Base-by-base conservation (phyloP, 2,797 vertebrate species). In the Anguilla anguilla region DNA sequence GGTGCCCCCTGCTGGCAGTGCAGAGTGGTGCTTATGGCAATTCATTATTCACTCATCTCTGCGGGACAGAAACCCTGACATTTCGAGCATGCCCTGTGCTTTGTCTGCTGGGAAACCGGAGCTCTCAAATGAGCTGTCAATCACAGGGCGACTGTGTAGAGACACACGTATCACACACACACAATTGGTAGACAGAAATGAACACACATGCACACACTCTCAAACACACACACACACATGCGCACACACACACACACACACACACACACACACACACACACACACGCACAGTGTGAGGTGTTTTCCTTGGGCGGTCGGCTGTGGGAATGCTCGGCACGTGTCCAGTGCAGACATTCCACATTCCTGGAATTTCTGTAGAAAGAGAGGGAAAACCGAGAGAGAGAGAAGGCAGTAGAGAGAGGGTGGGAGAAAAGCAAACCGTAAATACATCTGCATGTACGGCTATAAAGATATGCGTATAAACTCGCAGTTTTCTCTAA, bases 291-390 rank as follows among this genome's bases (percentile, higher is more conserved):
- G 43, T n/a, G 53, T 69, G 51, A 79, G 74, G 2, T 72, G 69
- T 72, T 43, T 43, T 79, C 17, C 31, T 39, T 39, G 39, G 74
- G 35, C 39, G 35, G 74, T 43, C 74, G 31, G 35, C 74, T 79
- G 74, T 79, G 74, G 74, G 74, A 79, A 19, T 28, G 74, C 74
- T 79, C 15, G 79, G 74, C 74, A 79, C 74, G 39, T 79, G 74
- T 46, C 15, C 9, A 17, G 74, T 25, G 31, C 35, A 19, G 4
- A 43, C 35, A 19, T 69, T 2, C 74, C 35, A 22, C 74, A 79
- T 79, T 79, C 74, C 35, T 79, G 74, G 74, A 46, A 79, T 79
- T 79, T 39, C 39, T 79, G 43, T 6, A 9, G 35, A 79, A 39
- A 22, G 72, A 11, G 69, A 35, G 69, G 31, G 69, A 28, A 35